phyloP scores from a whole-genome alignment of 2,888 invertebrate species.

The Mesoligia furuncula region DNA sequence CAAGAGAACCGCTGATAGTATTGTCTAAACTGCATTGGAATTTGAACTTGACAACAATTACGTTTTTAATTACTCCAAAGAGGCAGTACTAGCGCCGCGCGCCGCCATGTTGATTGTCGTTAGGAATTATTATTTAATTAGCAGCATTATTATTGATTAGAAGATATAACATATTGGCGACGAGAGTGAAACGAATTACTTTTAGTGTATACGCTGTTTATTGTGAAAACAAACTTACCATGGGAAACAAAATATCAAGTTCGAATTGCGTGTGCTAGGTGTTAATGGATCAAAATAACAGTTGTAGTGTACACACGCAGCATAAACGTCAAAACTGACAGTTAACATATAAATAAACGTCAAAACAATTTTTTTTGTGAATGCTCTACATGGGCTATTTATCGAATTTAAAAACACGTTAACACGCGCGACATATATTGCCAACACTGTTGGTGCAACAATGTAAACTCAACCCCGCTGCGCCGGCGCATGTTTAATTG shows the following conservation, averaged over 20 bases:
- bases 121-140: no score
- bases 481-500: slow-evolving; percentile 65
- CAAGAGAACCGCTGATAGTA: not conserved
- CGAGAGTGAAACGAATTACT: no score
- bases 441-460: slow-evolving; percentile 56
- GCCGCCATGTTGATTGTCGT: no score
- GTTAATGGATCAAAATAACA: not conserved
- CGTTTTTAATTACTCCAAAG: not conserved
- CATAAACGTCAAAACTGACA: slow-evolving; percentile 1
- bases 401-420: slow-evolving; percentile 51
- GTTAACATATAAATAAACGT: slow-evolving; percentile 25
- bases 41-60: not conserved
- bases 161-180: no score
- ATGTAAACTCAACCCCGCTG: slow-evolving; percentile 62
- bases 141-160: no score
- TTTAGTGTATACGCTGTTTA: no score
- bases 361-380: slow-evolving; percentile 5
- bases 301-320: not conserved
- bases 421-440: slow-evolving; percentile 41
- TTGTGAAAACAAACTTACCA: no score
- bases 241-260: no score
- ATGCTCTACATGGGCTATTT: slow-evolving; percentile 30
- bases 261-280: no score
- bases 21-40: slow-evolving; percentile 4
- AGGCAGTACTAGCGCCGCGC: no score